A percentile compares a stretch with the other conserved stretches of the same genome.
Conservation (phyloP, 2,113 vertebrate species). For the Alligator mississippiensis region DNA sequence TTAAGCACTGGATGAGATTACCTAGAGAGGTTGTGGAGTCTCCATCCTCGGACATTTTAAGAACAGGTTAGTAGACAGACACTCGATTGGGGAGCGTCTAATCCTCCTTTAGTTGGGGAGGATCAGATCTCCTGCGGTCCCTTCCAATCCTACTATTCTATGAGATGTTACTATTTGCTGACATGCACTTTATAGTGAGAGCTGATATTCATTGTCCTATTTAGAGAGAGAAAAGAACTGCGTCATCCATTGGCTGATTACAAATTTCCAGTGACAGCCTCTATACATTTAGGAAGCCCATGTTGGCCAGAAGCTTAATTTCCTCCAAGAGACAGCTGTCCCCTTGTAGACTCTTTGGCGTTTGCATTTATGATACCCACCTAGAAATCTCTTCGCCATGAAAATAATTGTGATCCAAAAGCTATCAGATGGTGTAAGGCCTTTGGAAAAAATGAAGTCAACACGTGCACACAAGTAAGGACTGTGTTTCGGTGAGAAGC, state of each 20-base stretch:
- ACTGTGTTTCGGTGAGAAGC: neutral
- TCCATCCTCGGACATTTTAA: too few relatives aligned
- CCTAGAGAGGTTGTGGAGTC: too few relatives aligned
- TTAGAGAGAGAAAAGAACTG: slow-evolving; percentile 23
- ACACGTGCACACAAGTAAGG: neutral
- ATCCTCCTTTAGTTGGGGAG: too few relatives aligned
- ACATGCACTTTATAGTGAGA: neutral
- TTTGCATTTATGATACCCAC: neutral
- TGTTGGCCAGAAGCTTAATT: slow-evolving; percentile 2
- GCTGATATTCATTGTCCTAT: slow-evolving; percentile 1
- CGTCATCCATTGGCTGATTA: neutral
- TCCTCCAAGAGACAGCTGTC: neutral
- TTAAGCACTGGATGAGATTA: too few relatives aligned
- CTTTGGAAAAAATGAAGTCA: slow-evolving; percentile 1
- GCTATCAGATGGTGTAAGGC: neutral
- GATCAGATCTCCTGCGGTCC: too few relatives aligned
- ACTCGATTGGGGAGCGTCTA: too few relatives aligned
- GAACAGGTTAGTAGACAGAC: too few relatives aligned
- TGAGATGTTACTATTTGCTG: slow-evolving; percentile 24
- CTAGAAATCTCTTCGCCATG: neutral
- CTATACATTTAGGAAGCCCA: neutral
- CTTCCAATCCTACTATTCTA: too few relatives aligned
- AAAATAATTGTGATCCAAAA: neutral
- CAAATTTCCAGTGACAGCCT: slow-evolving; percentile 20
- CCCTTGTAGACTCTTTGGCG: neutral